Evolutionary conservation across 2,113 vertebrate species (phyloP), one percentile per base, ranked within the genome.

Genomic region (Peucedramus taeniatus): DNA sequence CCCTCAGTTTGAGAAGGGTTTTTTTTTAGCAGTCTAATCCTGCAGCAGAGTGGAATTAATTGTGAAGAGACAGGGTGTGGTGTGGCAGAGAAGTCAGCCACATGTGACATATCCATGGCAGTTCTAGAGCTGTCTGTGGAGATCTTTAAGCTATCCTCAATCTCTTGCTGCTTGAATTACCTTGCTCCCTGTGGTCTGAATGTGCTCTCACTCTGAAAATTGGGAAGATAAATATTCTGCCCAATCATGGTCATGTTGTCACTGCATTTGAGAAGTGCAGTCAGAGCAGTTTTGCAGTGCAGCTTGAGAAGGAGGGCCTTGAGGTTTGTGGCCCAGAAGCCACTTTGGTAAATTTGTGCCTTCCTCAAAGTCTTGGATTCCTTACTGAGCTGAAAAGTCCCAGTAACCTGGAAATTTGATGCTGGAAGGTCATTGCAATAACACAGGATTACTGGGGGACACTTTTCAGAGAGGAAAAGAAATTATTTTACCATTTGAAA

Each of bases 121-220:
- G 13, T 35, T 75, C 51, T 63, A n/a, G 65, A 72, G 37, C 15
- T 44, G 40, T 35, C 56, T 37, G 15, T 66, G 23, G 39, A 83
- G 12, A n/a, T 19, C 37, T 28, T 75, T 11, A 35, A 23, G 7
- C 18, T 83, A 15, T 39, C 3, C 2, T 49, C 57, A 16, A 0
- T 56, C 51, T 60, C 64, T 70, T 80, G 39, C 27, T 91, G 24
- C 70, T 65, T 81, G 42, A 75, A 45, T 44, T 79, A 9, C 51
- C 9, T 65, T 61, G 45, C 7, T 92, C 24, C 14, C 8, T 30
- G 6, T 27, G 31, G 14, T 50, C 20, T 27, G 51, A 82, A 35
- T 0, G 1, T 75, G 14, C 53, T 83, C 31, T 21, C n/a, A 27
- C 27, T 28, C 37, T 47, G 10, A n/a, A 93, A 82, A 64, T 10